Base-by-base conservation (phyloP, 2,113 vertebrate species). In the Galemys pyrenaicus region DNA sequence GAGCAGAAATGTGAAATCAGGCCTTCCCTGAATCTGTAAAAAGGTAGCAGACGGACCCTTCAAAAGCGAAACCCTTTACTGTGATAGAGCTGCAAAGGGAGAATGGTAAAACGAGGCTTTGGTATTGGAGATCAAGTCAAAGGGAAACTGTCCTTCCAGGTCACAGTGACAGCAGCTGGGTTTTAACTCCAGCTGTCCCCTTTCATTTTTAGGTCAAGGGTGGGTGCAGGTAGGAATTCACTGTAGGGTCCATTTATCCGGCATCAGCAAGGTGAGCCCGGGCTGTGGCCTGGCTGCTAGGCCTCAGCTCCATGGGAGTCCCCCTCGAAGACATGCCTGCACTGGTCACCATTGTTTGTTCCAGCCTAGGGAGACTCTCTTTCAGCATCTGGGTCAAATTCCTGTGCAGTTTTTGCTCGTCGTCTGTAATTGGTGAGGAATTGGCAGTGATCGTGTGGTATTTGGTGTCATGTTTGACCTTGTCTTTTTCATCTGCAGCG, bases 181-280 rank as follows among this genome's bases (percentile, higher is more conserved):
- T 10, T 24, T 51, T 41, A 49, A 4, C 32, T 35, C 30, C 26
- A 26, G 81, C 26, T 22, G 20, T 13, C 7, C 8, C 9, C 49
- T 12, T 9, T n/a, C 6, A 26, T 24, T 8, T 79, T 10, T 9
- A 2, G 19, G 1, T 44, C 37, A 0, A 26, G 65, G 49, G 17
- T 5, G 15, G 6, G 26, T 6, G 41, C 28, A 13, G 28, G 30
- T 22, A 7, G 68, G 37, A 7, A 12, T 46, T 22, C 15, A 7
- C 19, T 1, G 5, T 0, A 9, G 32, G 3, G 1, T 2, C 2
- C 0, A 0, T 8, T 41, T 30, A 17, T 22, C n/a, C 1, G 20
- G 13, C 2, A 0, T 30, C 68, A 41, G 35, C 7, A 9, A n/a
- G 44, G 35, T 3, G 11, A 41, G 62, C 62, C 22, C 6, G 0